phyloP scores from a whole-genome alignment of 2,113 vertebrate genomes.

The Coregonus clupeaformis region DNA sequence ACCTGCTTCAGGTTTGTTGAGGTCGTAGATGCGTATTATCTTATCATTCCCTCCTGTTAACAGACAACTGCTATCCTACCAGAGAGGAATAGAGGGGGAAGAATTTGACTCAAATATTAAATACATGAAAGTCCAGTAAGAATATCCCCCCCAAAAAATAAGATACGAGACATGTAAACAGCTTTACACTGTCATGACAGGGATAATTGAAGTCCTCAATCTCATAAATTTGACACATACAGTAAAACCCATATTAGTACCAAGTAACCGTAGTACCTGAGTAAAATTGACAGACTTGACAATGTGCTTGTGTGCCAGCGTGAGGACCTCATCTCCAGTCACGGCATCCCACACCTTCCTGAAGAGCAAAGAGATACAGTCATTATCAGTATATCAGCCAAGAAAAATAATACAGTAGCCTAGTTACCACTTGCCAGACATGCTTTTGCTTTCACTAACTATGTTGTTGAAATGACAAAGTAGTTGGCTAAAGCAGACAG shows the following conservation, averaged over 20 bases:
- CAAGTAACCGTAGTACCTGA: conserved; percentile 75
- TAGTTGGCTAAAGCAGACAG: neutral
- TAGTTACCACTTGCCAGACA: neutral
- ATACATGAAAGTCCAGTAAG: neutral
- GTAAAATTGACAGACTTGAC: conserved; percentile 96
- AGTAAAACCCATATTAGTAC: neutral
- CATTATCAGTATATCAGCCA: neutral
- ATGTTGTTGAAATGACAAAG: neutral
- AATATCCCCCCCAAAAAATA: neutral
- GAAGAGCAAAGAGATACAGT: conserved; percentile 35
- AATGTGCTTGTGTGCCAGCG: conserved; percentile 97
- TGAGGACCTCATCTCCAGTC: conserved; percentile 92
- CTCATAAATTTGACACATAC: neutral
- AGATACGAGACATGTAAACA: neutral
- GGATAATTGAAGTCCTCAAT: neutral
- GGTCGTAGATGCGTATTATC: conserved; percentile 91
- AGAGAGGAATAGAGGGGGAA: conserved; percentile 1
- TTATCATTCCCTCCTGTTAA: conserved; percentile 97
- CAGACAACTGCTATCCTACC: conserved; percentile 90
- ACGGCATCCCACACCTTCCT: conserved; percentile 99
- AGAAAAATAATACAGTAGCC: neutral
- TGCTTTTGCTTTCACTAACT: neutral
- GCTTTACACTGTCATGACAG: neutral
- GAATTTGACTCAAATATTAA: neutral
- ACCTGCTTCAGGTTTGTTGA: conserved; percentile 92